Conservation (phyloP, 2,113 vertebrate genomes). For the Trachemys scripta region DNA sequence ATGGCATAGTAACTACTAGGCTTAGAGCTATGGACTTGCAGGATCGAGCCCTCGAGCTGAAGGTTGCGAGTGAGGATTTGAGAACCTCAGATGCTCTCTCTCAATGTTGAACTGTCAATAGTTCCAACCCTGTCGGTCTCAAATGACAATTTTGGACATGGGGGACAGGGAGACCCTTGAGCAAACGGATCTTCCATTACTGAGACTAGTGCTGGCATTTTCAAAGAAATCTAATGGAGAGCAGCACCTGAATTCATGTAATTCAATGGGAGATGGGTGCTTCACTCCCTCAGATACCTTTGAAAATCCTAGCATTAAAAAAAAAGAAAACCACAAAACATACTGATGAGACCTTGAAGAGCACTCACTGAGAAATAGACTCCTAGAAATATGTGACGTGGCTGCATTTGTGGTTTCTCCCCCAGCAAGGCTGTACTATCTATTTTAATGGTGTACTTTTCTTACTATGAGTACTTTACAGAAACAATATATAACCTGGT, state of each 20-base stretch:
- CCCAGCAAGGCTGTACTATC: neutral
- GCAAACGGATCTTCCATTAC: neutral
- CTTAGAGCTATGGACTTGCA: neutral
- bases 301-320: neutral
- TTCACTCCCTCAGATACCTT: neutral
- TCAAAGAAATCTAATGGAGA: neutral
- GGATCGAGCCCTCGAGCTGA: conserved; percentile 4
- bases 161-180: neutral
- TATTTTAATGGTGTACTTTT: neutral
- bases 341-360: neutral
- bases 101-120: fast-evolving
- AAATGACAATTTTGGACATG: neutral
- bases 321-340: too few species aligned
- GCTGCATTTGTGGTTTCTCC: neutral
- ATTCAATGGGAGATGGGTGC: neutral
- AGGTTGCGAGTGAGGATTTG: neutral
- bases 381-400: neutral
- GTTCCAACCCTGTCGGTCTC: neutral
- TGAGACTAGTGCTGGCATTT: neutral
- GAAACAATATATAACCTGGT: neutral
- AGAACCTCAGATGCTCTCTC: neutral
- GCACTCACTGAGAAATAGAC: neutral
- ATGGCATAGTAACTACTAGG: neutral
- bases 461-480: neutral
- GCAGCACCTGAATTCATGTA: neutral